phyloP scores from a whole-genome alignment of 2,888 invertebrate genomes.

The Hybos culiciformis region DNA sequence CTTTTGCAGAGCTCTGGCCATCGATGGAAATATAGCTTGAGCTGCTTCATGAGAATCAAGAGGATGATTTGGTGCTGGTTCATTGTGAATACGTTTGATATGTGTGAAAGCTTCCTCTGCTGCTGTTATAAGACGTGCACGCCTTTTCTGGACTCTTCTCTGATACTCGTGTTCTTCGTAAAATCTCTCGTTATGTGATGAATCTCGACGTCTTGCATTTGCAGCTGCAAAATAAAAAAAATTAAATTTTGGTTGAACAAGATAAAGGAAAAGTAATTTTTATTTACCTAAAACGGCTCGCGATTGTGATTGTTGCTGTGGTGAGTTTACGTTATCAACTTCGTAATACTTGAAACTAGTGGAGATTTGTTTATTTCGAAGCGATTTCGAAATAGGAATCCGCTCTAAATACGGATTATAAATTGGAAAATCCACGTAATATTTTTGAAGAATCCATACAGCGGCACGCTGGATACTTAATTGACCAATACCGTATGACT shows the following conservation, averaged over 20 bases:
- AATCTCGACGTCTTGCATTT: conserved; percentile 69
- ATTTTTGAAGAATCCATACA: conserved; percentile 85
- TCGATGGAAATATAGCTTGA: conserved; percentile 92
- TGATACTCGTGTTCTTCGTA: conserved; percentile 98
- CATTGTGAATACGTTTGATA: conserved; percentile 67
- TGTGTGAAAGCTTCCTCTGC: conserved; percentile 98
- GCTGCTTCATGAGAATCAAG: conserved; percentile 95
- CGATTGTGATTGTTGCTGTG: conserved; percentile 56
- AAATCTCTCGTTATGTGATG: conserved; percentile 92
- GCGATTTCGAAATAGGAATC: conserved; percentile 72
- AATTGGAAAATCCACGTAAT: conserved; percentile 90
- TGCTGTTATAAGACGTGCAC: conserved; percentile 79
- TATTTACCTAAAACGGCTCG: conserved; percentile 49
- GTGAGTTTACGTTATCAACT: conserved; percentile 69
- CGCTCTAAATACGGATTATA: conserved; percentile 94
- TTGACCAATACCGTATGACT: conserved; percentile 76
- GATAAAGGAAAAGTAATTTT: too few relatives aligned
- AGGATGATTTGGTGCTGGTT: conserved; percentile 62
- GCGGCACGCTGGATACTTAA: conserved; percentile 92
- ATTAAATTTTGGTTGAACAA: too few relatives aligned
- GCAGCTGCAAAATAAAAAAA: too few relatives aligned
- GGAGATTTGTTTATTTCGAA: conserved; percentile 52
- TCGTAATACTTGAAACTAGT: conserved; percentile 95
- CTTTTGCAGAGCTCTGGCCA: conserved; percentile 92
- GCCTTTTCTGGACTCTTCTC: conserved; percentile 76